phyloP scores from a whole-genome alignment of 2,888 invertebrate genomes.

The Drepanosiphum platanoidis region DNA sequence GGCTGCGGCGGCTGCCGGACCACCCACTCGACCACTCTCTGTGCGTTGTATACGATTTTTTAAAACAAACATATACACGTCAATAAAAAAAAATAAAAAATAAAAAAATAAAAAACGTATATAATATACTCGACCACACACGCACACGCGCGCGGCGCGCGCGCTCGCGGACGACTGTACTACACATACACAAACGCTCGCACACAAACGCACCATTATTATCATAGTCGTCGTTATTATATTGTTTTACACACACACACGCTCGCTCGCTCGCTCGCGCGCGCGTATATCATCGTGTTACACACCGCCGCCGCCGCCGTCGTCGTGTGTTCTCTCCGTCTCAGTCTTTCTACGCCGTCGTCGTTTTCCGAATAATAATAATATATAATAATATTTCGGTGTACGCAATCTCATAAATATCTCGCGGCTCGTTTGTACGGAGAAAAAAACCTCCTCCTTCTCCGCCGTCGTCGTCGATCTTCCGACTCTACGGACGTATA shows the following conservation, averaged over 20 bases:
- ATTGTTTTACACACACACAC: not conserved
- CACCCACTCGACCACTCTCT: constrained; percentile 57
- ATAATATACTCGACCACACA: constrained; percentile 57
- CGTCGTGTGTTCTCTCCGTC: not conserved
- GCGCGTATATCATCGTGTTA: constrained; percentile 18
- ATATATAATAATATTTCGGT: constrained; percentile 33
- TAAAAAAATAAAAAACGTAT: no score
- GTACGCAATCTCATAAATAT: constrained; percentile 38
- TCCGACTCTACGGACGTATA: not conserved
- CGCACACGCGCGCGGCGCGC: not conserved
- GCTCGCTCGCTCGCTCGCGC: not conserved
- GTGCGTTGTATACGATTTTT: constrained; percentile 49
- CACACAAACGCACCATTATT: constrained; percentile 10
- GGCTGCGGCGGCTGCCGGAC: constrained; percentile 29
- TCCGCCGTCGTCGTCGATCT: constrained; percentile 5
- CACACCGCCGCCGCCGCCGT: not conserved
- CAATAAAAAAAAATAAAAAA: no score
- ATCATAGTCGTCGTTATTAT: constrained; percentile 25
- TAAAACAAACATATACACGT: constrained; percentile 60
- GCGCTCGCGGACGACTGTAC: not conserved
- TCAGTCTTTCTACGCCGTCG: not conserved
- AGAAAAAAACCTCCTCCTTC: constrained; percentile 33
- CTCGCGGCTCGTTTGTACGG: constrained; percentile 37
- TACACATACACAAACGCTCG: not conserved
- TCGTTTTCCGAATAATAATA: constrained; percentile 43